A percentile compares a stretch with the other conserved stretches of the same genome.
Evolutionary conservation across 2,888 invertebrate genomes (phyloP).

Genomic region (Tillus elongatus): DNA sequence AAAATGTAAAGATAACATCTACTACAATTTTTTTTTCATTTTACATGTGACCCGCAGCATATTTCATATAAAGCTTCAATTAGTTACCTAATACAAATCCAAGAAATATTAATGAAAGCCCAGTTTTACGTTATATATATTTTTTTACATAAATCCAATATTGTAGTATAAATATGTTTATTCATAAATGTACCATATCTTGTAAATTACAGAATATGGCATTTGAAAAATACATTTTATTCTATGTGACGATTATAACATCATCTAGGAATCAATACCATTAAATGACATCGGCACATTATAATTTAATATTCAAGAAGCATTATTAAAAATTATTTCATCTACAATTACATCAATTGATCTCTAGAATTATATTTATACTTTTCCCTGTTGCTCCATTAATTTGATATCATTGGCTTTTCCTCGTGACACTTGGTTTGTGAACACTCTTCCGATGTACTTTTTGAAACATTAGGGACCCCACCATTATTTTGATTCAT

Average conservation of each 20-base stretch:
- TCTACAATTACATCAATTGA: constrained; percentile 17
- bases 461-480: too few relatives aligned
- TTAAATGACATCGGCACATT: constrained; percentile 18
- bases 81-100: constrained; percentile 27
- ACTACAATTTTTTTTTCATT: background rate
- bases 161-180: background rate
- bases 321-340: constrained; percentile 29
- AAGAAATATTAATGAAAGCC: constrained; percentile 22
- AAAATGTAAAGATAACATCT: constrained; percentile 11
- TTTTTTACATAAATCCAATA: constrained; percentile 1
- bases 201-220: constrained; percentile 35
- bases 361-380: constrained; percentile 21
- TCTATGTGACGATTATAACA: constrained; percentile 29
- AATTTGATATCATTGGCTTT: constrained; percentile 13
- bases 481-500: too few relatives aligned
- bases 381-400: constrained; percentile 13
- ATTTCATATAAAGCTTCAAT: constrained; percentile 22
- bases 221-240: constrained; percentile 39
- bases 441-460: too few relatives aligned
- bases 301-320: constrained; percentile 33
- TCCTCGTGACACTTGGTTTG: background rate
- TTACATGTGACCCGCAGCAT: constrained; percentile 24
- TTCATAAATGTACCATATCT: constrained; percentile 21
- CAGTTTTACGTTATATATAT: constrained; percentile 6
- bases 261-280: constrained; percentile 39